Evolutionary conservation across 1,140 invertebrate species (phyloP).

Genomic region (Zaprionus tsacasi): DNA sequence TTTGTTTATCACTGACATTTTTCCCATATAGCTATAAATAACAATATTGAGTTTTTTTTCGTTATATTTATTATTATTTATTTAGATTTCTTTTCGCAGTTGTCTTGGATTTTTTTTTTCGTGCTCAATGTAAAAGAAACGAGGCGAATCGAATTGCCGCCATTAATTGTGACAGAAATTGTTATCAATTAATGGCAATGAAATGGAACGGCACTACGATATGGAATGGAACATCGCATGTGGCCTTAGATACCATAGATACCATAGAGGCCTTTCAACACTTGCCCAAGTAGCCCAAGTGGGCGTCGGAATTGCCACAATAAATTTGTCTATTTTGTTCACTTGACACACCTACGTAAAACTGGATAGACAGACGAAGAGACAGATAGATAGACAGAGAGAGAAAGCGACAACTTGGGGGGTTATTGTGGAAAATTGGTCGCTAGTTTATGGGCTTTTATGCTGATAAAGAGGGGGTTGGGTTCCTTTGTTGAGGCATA

Average conservation of each 20-base stretch:
- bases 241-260: constrained; percentile 3
- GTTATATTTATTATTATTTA: constrained; percentile 52
- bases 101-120: constrained; percentile 34
- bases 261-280: constrained; percentile 35
- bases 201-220: constrained; percentile 22
- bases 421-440: constrained; percentile 27
- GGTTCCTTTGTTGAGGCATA: constrained; percentile 1
- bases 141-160: constrained; percentile 39
- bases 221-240: constrained; percentile 33
- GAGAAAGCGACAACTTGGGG: constrained; percentile 16
- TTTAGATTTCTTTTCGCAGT: constrained; percentile 40
- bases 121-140: constrained; percentile 46
- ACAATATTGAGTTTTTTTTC: background rate
- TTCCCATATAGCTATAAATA: constrained; percentile 8
- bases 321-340: constrained; percentile 68
- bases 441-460: constrained; percentile 58
- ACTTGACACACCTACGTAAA: constrained; percentile 71
- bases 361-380: constrained; percentile 1
- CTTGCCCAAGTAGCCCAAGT: constrained; percentile 31
- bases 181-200: constrained; percentile 71
- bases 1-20: constrained; percentile 53
- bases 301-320: constrained; percentile 62
- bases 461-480: constrained; percentile 20
- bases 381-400: background rate
- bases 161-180: constrained; percentile 74